Percentiles rank a stretch among this genome's conserved stretches.
Evolutionary conservation across 2,797 vertebrate genomes (phyloP).

Genomic region (Aythya fuligula): DNA sequence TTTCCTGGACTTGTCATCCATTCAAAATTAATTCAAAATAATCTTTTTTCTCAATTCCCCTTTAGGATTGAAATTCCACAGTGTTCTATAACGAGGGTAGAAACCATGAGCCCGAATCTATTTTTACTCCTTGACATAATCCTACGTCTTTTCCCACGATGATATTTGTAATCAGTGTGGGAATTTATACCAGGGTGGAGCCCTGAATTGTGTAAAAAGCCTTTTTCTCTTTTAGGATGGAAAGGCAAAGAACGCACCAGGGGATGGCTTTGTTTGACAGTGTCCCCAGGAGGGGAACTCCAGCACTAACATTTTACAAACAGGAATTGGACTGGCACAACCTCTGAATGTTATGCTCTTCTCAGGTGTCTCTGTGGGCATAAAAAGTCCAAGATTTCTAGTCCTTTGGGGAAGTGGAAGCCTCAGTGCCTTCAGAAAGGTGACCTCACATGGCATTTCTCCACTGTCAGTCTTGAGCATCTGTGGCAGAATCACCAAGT

Average conservation of each 20-base stretch:
- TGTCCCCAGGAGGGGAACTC: neutral
- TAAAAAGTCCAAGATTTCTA: neutral
- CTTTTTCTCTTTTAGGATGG: neutral
- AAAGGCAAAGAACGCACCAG: neutral
- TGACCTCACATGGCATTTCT: fast-evolving
- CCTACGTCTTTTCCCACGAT: constrained; percentile 26
- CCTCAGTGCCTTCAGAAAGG: neutral
- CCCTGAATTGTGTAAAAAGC: neutral
- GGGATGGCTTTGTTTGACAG: neutral
- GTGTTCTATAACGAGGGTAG: neutral
- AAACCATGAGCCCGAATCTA: constrained; percentile 20
- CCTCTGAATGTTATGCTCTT: neutral
- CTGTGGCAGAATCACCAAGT: neutral
- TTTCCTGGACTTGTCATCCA: constrained; percentile 12
- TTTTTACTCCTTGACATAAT: constrained; percentile 48
- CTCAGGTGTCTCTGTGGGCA: neutral
- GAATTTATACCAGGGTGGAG: constrained; percentile 11
- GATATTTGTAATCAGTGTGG: constrained; percentile 42
- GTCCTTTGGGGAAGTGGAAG: neutral
- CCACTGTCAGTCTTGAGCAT: neutral
- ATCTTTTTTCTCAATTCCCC: neutral
- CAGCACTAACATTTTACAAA: too few species aligned
- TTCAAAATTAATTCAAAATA: constrained; percentile 21
- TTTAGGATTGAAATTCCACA: constrained; percentile 41
- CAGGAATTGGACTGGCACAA: neutral